Evolutionary conservation across 1,140 invertebrate species (phyloP).

Genomic region (Bombus haemorrhoidalis): DNA sequence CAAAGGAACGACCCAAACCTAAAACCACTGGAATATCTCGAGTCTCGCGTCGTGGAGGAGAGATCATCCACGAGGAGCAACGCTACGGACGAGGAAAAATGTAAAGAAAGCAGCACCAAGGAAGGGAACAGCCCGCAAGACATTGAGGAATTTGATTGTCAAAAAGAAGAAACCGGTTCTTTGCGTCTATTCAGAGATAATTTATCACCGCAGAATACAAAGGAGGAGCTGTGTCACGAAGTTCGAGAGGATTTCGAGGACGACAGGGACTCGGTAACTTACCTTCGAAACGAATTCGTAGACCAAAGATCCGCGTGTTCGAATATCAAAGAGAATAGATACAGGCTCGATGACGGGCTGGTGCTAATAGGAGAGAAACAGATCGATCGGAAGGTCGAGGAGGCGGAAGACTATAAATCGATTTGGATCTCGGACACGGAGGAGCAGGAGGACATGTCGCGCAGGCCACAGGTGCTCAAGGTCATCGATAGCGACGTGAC

Average conservation of each 20-base stretch:
- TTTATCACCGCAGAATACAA: not conserved
- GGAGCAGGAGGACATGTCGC: conserved; percentile 78
- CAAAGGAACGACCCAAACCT: conserved; percentile 1
- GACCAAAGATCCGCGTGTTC: conserved; percentile 23
- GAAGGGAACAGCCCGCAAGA: conserved; percentile 45
- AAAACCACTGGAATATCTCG: conserved; percentile 36
- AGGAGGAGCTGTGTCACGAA: not conserved
- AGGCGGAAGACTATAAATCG: conserved; percentile 74
- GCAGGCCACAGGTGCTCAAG: conserved; percentile 79
- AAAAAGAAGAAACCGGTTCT: not conserved
- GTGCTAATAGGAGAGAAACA: conserved; percentile 20
- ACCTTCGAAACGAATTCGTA: not conserved
- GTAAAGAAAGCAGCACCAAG: conserved; percentile 51
- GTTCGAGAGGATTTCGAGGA: conserved; percentile 6
- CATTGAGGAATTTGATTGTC: not conserved
- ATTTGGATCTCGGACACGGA: conserved; percentile 78
- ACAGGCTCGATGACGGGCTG: conserved; percentile 52
- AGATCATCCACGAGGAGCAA: conserved; percentile 52
- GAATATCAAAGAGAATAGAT: conserved; percentile 37
- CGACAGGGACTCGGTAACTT: conserved; percentile 8
- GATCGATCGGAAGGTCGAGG: conserved; percentile 60
- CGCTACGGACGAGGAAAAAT: conserved; percentile 71
- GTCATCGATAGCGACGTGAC: conserved; percentile 80
- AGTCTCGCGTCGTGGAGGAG: conserved; percentile 8
- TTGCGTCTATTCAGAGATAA: not conserved